Base-by-base conservation (phyloP, 2,797 vertebrate genomes). In the Lycodopsis pacificus region DNA sequence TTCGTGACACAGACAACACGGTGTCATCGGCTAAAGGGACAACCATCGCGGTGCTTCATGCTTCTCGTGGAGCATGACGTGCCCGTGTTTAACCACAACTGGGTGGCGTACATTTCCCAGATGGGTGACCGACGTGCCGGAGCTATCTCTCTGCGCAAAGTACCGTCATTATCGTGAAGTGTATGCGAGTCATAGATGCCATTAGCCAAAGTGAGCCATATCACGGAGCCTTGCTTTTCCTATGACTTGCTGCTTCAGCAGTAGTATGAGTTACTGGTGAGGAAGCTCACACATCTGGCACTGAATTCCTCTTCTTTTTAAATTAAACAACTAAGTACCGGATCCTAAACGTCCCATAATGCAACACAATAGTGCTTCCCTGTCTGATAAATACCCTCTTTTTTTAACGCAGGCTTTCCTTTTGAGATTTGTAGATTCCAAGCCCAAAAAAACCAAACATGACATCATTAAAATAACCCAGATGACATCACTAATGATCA, bases 111-210 rank as follows among this genome's bases (percentile, higher is more conserved):
- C 30, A 17, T 75, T 46, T 63, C 61, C 51, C 46, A 54, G 22
- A 61, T 40, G 67, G 81, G 58, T 22, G 56, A 71, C 62, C 17
- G 56, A 13, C 38, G 3, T 7, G 44, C 27, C 25, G 0, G 11
- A 6, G 58, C 25, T 19, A 11, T 63, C 62, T 48, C 71, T 36
- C 44, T 6, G 65, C 44, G 10, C 65, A 65, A 72, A 81, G 88
- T 22, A 75, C 74, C 1, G 3, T 36, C 79, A 83, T 91, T 68
- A 91, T 82, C 20, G 3, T 82, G 73, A 88, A 84, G 61, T 40
- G 36, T 11, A 11, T 19, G 15, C 2, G 11, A 48, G 70, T 53
- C n/a, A 0, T 34, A 57, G n/a, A 51, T 68, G 36, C 59, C 38
- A 57, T 87, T 75, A 72, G 57, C 68, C 65, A 42, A 30, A 80